Evolutionary conservation across 2,888 invertebrate species (phyloP).

Genomic region (Therioaphis trifolii): DNA sequence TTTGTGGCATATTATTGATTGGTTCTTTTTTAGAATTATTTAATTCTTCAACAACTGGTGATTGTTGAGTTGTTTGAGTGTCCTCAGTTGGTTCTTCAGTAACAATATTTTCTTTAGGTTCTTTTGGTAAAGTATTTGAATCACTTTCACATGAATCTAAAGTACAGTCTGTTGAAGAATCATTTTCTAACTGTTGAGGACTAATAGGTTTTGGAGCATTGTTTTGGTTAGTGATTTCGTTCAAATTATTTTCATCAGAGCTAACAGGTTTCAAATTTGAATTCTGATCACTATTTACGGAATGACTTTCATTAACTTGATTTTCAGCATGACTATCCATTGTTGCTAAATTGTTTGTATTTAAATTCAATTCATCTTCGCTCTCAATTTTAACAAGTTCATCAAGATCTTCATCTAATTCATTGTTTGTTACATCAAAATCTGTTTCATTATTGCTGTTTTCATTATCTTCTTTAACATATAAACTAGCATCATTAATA

Average conservation of each 20-base stretch:
- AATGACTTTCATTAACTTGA: neutral
- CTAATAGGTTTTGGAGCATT: neutral
- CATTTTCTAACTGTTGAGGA: conserved; percentile 13
- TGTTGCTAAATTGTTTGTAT: neutral
- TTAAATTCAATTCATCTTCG: conserved; percentile 12
- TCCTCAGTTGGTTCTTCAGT: too few relatives aligned
- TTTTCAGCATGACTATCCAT: neutral
- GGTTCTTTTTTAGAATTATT: neutral
- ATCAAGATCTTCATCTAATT: neutral
- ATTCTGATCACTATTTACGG: neutral
- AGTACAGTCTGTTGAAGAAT: conserved; percentile 7
- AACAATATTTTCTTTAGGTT: neutral
- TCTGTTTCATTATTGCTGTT: neutral
- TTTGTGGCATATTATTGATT: neutral
- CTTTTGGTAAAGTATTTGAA: neutral
- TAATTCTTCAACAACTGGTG: neutral
- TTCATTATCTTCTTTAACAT: too few relatives aligned
- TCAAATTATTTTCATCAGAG: neutral
- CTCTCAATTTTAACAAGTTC: neutral
- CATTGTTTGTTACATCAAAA: neutral
- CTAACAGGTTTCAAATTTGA: neutral
- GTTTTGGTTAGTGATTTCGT: neutral
- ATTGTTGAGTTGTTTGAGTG: too few relatives aligned
- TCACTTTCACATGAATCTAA: conserved; percentile 25
- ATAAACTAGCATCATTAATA: neutral